Evolutionary conservation across 1,140 invertebrate species (phyloP).

Genomic region (Littorina saxatilis): DNA sequence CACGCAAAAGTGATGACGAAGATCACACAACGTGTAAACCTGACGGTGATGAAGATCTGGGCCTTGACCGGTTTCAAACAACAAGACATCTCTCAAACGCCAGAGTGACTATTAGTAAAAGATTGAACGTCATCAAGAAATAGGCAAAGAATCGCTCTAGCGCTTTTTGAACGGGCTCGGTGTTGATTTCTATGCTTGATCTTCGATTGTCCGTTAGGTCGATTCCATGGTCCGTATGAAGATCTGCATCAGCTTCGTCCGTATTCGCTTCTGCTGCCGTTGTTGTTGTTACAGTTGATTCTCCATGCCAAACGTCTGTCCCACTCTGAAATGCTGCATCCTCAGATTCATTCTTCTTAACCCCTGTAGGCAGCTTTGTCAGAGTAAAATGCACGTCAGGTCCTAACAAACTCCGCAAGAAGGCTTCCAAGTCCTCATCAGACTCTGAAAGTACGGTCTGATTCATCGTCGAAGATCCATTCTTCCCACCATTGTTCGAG

Average conservation of each 20-base stretch:
- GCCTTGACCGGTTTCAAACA: slow-evolving; percentile 17
- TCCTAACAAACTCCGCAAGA: not conserved
- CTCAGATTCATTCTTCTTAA: not conserved
- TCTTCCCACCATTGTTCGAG: not conserved
- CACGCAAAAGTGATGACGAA: not conserved
- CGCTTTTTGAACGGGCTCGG: slow-evolving; percentile 9
- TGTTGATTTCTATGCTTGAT: not conserved
- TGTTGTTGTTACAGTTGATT: no score
- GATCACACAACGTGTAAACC: slow-evolving; percentile 1
- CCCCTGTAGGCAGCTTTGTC: not conserved
- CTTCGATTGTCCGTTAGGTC: no score
- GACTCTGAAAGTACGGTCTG: not conserved
- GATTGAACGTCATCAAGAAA: slow-evolving; percentile 25
- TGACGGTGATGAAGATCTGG: slow-evolving; percentile 6
- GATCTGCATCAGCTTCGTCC: no score
- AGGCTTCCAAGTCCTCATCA: not conserved
- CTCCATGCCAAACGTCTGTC: no score
- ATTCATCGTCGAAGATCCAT: not conserved
- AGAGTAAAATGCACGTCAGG: not conserved
- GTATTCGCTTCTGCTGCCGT: no score
- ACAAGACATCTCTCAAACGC: slow-evolving; percentile 25
- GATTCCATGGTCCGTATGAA: no score
- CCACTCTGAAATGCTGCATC: no score
- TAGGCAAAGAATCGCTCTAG: slow-evolving; percentile 31
- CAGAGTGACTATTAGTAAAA: not conserved